Conservation (phyloP, 2,888 invertebrate genomes). For the Apotomis capreana region DNA sequence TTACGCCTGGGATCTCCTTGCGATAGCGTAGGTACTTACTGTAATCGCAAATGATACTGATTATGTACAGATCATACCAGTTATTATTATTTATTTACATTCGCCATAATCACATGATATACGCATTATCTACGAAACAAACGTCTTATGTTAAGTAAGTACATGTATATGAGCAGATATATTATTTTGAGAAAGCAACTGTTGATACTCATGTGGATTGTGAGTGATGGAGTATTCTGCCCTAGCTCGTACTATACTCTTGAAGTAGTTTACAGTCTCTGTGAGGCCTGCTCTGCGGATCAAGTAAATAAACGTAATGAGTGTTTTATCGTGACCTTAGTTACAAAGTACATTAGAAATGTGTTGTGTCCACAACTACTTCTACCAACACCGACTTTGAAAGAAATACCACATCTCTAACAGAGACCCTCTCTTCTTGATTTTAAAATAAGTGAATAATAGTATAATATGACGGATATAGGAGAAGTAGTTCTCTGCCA, state of each 20-base stretch:
- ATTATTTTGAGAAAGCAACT: neutral
- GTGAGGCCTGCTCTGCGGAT: neutral
- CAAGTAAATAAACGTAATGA: neutral
- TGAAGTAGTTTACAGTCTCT: neutral
- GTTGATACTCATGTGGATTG: neutral
- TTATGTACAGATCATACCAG: neutral
- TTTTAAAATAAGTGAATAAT: too few species aligned
- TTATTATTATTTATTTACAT: constrained; percentile 1
- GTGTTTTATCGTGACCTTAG: neutral
- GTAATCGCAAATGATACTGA: constrained; percentile 13
- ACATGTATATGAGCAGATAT: neutral
- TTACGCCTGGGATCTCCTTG: constrained; percentile 2
- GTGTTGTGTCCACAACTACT: neutral
- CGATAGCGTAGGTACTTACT: neutral
- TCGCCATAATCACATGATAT: constrained; percentile 12
- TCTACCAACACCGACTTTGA: neutral
- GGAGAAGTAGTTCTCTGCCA: too few species aligned
- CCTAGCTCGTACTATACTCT: too few species aligned
- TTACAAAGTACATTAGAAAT: neutral
- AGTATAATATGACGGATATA: too few species aligned
- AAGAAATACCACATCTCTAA: too few species aligned
- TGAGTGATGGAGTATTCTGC: too few species aligned
- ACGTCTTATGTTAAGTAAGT: neutral
- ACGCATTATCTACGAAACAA: constrained; percentile 12
- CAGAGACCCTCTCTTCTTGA: too few species aligned